Evolutionary conservation across 1,140 invertebrate genomes (phyloP).

Genomic region (Tribolium madens): DNA sequence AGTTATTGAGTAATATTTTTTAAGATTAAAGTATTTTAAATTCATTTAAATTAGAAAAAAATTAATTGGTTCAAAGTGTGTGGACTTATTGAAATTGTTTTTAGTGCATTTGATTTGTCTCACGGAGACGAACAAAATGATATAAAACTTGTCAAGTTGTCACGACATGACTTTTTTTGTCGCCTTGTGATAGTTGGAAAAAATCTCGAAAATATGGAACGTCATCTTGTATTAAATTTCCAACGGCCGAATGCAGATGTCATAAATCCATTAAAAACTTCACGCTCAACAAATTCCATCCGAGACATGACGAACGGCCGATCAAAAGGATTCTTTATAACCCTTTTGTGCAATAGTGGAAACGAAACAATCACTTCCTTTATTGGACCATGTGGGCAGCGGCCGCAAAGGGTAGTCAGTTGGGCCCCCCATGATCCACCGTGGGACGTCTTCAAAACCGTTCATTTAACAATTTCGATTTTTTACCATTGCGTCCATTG

Average conservation of each 20-base stretch:
- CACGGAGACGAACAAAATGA: too few species aligned
- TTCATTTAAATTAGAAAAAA: too few species aligned
- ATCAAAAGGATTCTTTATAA: conserved; percentile 1
- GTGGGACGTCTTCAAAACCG: background rate
- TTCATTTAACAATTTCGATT: background rate
- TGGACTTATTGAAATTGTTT: too few species aligned
- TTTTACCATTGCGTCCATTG: background rate
- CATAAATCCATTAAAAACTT: conserved; percentile 37
- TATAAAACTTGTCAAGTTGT: too few species aligned
- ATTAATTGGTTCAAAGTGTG: too few species aligned
- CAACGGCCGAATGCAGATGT: conserved; percentile 15
- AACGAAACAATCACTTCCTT: conserved; percentile 30
- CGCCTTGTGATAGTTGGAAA: too few species aligned
- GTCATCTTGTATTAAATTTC: background rate
- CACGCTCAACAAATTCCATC: background rate
- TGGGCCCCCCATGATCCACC: background rate
- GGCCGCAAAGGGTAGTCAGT: conserved; percentile 2
- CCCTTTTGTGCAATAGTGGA: conserved; percentile 31
- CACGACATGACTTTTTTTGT: too few species aligned
- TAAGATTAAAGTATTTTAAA: too few species aligned
- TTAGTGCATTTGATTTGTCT: too few species aligned
- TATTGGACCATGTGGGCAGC: conserved; percentile 20
- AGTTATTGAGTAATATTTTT: too few species aligned
- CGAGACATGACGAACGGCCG: background rate
- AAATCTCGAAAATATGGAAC: conserved; percentile 18